These are phyloP conservation scores for Drosophila nigricruria DNA, from an alignment of 2,888 invertebrate species.

Conservation along the genomic window DNA sequence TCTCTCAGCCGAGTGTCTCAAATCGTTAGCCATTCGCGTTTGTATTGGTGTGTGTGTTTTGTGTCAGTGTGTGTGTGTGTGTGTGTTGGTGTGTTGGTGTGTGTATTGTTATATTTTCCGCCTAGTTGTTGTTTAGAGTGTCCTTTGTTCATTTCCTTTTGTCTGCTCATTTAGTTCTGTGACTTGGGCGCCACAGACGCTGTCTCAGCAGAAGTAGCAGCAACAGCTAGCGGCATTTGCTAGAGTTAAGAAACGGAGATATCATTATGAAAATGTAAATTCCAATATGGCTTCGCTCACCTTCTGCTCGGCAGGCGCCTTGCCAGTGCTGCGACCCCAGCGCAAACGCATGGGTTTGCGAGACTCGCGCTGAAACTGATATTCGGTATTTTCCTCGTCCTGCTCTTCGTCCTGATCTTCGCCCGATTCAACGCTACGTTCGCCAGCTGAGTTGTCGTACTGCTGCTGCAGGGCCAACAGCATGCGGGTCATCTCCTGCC, in stretches of 20 bases:
- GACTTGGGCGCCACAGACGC: conserved; percentile 50
- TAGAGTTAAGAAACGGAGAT: not conserved
- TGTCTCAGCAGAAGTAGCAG: conserved; percentile 29
- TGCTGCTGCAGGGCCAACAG: conserved; percentile 74
- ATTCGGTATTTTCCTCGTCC: conserved; percentile 29
- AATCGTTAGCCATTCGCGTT: conserved; percentile 24
- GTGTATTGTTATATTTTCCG: conserved; percentile 21
- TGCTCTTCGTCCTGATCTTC: not conserved
- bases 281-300: conserved; percentile 20
- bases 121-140: conserved; percentile 30
- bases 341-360: conserved; percentile 84
- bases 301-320: conserved; percentile 61
- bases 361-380: conserved; percentile 79
- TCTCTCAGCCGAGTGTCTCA: conserved; percentile 37
- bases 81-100: conserved; percentile 26
- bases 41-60: conserved; percentile 26
- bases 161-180: conserved; percentile 53
- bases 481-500: conserved; percentile 72
- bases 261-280: not conserved
- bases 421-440: conserved; percentile 1
- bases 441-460: conserved; percentile 45
- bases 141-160: conserved; percentile 34
- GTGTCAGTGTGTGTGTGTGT: conserved; percentile 22
- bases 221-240: conserved; percentile 23
- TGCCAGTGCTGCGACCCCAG: conserved; percentile 84